phyloP scores from a whole-genome alignment of 1,140 invertebrate genomes.

The Meloidogyne chitwoodi region DNA sequence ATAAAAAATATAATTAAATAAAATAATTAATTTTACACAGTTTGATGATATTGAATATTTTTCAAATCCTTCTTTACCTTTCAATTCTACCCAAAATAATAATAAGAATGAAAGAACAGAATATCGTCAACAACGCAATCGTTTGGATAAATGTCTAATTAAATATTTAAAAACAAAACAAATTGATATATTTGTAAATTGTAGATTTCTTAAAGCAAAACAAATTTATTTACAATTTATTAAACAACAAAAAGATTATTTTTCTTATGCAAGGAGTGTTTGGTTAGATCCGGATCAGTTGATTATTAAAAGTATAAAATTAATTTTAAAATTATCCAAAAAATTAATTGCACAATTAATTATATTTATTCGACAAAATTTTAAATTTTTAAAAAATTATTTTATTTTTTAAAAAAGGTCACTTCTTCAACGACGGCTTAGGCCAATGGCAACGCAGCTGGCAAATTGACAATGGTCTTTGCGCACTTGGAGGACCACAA shows the following conservation, averaged over 20 bases:
- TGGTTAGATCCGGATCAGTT: slow-evolving; percentile 17
- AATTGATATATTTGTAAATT: slow-evolving; percentile 25
- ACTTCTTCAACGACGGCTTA: background rate
- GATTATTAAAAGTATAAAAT: slow-evolving; percentile 13
- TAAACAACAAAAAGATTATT: slow-evolving; percentile 23
- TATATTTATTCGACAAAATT: too few relatives aligned
- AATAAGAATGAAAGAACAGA: background rate
- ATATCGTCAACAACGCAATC: background rate
- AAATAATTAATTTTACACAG: too few relatives aligned
- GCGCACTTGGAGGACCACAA: slow-evolving; percentile 9
- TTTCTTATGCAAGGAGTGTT: slow-evolving; percentile 17
- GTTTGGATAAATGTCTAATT: background rate
- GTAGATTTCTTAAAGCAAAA: slow-evolving; percentile 15
- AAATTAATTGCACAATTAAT: too few relatives aligned
- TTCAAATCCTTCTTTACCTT: background rate
- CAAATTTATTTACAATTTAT: slow-evolving; percentile 23
- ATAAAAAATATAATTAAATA: too few relatives aligned
- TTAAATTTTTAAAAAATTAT: too few relatives aligned
- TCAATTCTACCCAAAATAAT: background rate
- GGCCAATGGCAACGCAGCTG: slow-evolving; percentile 12
- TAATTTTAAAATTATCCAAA: too few relatives aligned
- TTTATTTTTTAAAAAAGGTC: slow-evolving; percentile 8
- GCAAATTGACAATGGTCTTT: slow-evolving; percentile 20
- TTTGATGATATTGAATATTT: background rate
- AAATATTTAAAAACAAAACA: background rate